Conservation (phyloP, 2,797 vertebrate genomes). For the Crotalus adamanteus region DNA sequence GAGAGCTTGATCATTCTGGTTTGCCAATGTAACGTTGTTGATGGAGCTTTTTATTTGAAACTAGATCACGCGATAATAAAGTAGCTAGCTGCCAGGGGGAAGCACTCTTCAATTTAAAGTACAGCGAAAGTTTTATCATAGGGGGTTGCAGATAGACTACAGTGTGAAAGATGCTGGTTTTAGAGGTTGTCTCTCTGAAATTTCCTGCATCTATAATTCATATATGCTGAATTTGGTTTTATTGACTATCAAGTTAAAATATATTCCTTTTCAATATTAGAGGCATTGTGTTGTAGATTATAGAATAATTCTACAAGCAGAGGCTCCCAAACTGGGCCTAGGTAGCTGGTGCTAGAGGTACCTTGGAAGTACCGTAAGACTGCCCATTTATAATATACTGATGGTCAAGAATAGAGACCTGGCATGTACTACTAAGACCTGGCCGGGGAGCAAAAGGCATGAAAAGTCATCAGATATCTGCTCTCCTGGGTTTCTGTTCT, state of each 20-base stretch:
- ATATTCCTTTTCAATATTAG: neutral
- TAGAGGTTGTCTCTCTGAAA: neutral
- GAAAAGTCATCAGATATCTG: no score
- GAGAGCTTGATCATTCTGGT: slow-evolving; percentile 64
- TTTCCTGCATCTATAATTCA: neutral
- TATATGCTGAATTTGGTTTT: neutral
- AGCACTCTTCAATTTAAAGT: neutral
- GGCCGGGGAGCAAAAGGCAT: no score
- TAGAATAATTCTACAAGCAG: neutral
- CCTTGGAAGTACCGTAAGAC: neutral
- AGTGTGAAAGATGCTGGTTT: neutral
- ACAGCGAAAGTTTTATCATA: neutral
- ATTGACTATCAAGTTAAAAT: neutral
- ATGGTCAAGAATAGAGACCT: no score
- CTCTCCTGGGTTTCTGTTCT: no score
- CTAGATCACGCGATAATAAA: neutral
- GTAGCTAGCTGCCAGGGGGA: slow-evolving; percentile 43
- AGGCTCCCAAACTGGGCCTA: neutral
- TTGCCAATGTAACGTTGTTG: neutral
- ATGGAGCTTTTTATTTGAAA: neutral
- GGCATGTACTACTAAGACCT: no score
- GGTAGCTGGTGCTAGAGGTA: neutral
- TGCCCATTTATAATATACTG: neutral
- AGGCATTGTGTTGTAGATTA: neutral
- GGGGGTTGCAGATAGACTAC: neutral